Evolutionary conservation across 2,113 vertebrate species (phyloP), one percentile per base, ranked within the genome.

Genomic region (Nothocercus nigrocapillus): DNA sequence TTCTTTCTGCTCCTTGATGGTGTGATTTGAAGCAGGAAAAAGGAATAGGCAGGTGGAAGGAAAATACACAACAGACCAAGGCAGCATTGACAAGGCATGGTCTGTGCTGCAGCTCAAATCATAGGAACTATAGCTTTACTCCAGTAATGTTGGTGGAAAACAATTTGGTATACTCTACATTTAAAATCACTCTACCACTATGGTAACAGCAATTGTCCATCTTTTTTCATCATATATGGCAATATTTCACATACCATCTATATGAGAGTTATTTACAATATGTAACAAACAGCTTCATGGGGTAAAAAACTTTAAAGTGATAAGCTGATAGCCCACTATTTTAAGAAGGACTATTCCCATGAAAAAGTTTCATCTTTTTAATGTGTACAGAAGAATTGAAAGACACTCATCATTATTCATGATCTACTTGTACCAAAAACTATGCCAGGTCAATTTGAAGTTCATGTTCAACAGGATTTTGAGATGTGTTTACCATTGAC

Each of bases 391-490:
- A 91, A 45, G 32, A 91, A 66, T 6, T 67, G 11, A 76, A 94
- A 82, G 4, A 34, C 30, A 36, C 9, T 82, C 32, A 53, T 32
- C 30, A 27, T 81, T 74, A 58, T 74, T 90, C 4, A 15, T 24
- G 19, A 51, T 58, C 47, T 82, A 68, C 6, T 28, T 58, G 9
- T 32, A 80, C 47, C 10, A 86, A 74, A 84, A 82, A 44, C 9
- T 63, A 34, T 81, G 44, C 49, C 28, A 54, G n/a, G n/a, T 58
- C 20, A 36, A 15, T 40, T 19, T 4, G 32, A 79, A 61, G 30
- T 91, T 92, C 40, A 45, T 24, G 21, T 67, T 90, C 84, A 73
- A n/a, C 62, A 53, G 19, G 13, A 80, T 80, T 88, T 87, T 85
- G 63, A 85, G 32, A 85, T 32, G 3, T 68, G 8, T 47, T 24